phyloP scores from a whole-genome alignment of 2,888 invertebrate species.

The Eupithecia dodoneata region DNA sequence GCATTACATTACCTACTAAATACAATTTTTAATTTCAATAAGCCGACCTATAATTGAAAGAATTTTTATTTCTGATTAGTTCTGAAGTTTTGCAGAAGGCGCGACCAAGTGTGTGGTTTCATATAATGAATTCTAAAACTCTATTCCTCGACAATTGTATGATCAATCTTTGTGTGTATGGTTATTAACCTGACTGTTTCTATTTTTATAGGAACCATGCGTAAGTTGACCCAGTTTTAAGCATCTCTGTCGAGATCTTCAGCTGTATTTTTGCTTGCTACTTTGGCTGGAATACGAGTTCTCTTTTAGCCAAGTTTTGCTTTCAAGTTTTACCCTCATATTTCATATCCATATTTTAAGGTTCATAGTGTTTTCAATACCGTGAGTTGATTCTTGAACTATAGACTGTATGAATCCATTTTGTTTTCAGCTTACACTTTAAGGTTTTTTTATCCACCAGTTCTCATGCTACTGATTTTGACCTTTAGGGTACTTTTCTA shows the following conservation, averaged over 20 bases:
- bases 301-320: conserved; percentile 61
- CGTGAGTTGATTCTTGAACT: conserved; percentile 33
- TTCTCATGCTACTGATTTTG: conserved; percentile 6
- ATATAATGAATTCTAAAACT: not conserved
- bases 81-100: not conserved
- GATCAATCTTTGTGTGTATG: not conserved
- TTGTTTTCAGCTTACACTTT: conserved; percentile 2
- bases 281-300: conserved; percentile 60
- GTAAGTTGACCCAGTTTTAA: conserved; percentile 78
- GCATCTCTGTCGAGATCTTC: conserved; percentile 64
- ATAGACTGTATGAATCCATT: not conserved
- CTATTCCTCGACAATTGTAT: not conserved
- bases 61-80: too few relatives aligned
- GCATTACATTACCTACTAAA: not conserved
- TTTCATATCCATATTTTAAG: conserved; percentile 22
- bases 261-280: conserved; percentile 77
- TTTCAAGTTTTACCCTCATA: conserved; percentile 53
- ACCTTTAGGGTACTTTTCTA: not conserved
- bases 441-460: conserved; percentile 5
- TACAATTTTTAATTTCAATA: too few relatives aligned
- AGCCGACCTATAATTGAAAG: too few relatives aligned
- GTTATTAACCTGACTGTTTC: conserved; percentile 62
- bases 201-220: conserved; percentile 84
- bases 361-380: conserved; percentile 46
- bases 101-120: not conserved